Conservation (phyloP, 2,797 vertebrate genomes). For the Lindbergichthys nudifrons region DNA sequence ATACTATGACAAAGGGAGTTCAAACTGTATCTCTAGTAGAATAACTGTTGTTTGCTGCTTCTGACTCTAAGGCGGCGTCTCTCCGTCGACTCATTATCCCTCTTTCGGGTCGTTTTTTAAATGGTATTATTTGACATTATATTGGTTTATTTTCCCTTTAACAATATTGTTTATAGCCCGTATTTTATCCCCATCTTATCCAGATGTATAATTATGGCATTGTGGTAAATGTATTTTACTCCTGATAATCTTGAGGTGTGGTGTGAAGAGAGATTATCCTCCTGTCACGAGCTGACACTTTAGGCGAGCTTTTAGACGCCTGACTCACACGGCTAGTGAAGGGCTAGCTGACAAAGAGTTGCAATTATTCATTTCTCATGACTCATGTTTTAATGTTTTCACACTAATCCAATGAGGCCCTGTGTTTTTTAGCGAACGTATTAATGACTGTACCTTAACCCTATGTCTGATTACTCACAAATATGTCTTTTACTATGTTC, state of each 20-base stretch:
- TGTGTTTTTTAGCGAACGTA: constrained; percentile 60
- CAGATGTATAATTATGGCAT: constrained; percentile 54
- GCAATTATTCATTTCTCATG: constrained; percentile 23
- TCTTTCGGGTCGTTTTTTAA: constrained; percentile 66
- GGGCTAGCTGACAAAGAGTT: constrained; percentile 30
- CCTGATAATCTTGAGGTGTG: constrained; percentile 51
- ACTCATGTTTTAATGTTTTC: constrained; percentile 50
- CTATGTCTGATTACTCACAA: constrained; percentile 56
- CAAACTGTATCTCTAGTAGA: constrained; percentile 55
- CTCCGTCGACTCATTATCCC: constrained; percentile 66
- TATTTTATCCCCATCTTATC: constrained; percentile 60
- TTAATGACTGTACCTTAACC: constrained; percentile 50
- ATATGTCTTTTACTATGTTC: constrained; percentile 66
- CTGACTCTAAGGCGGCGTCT: constrained; percentile 56
- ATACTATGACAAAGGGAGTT: constrained; percentile 57
- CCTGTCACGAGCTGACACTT: constrained; percentile 69
- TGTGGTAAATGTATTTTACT: constrained; percentile 59
- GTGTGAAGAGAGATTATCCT: constrained; percentile 70
- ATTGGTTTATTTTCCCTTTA: constrained; percentile 32
- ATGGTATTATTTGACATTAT: constrained; percentile 64
- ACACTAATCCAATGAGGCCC: constrained; percentile 72
- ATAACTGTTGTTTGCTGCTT: constrained; percentile 70
- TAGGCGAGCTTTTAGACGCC: constrained; percentile 43
- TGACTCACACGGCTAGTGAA: constrained; percentile 28
- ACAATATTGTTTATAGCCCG: constrained; percentile 45